Evolutionary conservation across 2,113 vertebrate species (phyloP), one percentile per base, ranked within the genome.

Genomic region (Cololabis saira): DNA sequence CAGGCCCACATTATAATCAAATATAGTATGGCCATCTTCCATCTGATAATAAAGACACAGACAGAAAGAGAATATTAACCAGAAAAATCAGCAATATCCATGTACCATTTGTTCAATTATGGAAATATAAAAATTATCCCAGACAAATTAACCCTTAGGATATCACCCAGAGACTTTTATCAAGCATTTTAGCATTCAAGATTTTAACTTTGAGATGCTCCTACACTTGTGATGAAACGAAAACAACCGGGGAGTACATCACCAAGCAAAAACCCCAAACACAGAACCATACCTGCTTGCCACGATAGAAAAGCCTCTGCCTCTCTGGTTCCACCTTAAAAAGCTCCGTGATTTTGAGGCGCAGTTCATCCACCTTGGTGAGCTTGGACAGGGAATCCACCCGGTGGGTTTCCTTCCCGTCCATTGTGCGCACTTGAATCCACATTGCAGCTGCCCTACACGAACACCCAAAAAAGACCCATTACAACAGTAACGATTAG

Each of bases 361-460:
- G 92, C 30, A 99, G 86, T 53, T 95, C 95, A 0, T 98, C 95
- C 87, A 98, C 96, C 61, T 96, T 98, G 22, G 97, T 99, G 40
- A 99, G 93, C 79, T 98, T 97, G 64, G 97, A 99, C 51, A 98
- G 87, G 6, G 94, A 95, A 87, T 98, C 95, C 67, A 99, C 93
- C 17, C 93, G 92, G 74, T 94, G 96, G 41, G 96, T 95, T 81
- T 95, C 93, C 84, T 92, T 95, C 71, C 97, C 97, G 61, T 99
- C 97, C 97, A 98, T 99, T 72, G 96, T 99, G 24, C 97, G 95
- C 63, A 99, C 96, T 86, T 98, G 96, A 90, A 99, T 96, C 97
- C 97, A 99, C 97, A 99, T 99, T 87, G 87, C 91, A 92, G 91
- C 89, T 89, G 83, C 80, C 67, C 88, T 94, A 76, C 59, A 1